Conservation (phyloP, 2,113 vertebrate genomes). For the Psilopsiagon aymara region DNA sequence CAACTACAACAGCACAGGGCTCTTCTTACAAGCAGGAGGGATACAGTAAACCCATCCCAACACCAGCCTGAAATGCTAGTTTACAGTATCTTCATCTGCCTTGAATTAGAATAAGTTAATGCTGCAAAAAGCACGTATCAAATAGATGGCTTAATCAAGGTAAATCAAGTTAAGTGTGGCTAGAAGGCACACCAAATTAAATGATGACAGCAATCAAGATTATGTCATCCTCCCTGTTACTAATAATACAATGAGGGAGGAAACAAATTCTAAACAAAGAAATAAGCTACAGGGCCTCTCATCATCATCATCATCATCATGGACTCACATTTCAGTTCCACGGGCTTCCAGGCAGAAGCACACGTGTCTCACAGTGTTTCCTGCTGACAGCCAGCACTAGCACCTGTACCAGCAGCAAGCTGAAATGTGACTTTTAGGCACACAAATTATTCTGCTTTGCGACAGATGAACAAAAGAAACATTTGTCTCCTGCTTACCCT, state of each 20-base stretch:
- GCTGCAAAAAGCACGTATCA: background rate
- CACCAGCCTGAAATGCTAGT: background rate
- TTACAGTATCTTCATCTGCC: background rate
- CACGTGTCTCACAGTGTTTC: background rate
- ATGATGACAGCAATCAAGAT: background rate
- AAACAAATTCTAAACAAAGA: background rate
- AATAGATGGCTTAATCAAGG: background rate
- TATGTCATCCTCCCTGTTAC: background rate
- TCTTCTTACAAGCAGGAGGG: background rate
- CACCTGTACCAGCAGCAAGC: background rate
- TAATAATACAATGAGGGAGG: background rate
- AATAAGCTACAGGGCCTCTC: background rate
- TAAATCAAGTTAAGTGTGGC: background rate
- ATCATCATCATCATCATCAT: background rate
- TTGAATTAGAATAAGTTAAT: background rate
- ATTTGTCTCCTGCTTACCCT: constrained; percentile 74
- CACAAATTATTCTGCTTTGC: background rate
- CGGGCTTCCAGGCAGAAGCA: background rate
- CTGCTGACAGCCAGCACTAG: background rate
- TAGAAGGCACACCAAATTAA: background rate
- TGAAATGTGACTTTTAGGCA: background rate
- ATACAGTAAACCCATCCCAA: background rate
- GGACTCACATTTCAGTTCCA: background rate
- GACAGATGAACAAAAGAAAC: background rate
- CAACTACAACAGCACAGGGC: background rate